Evolutionary conservation across 2,797 vertebrate genomes (phyloP).

Genomic region (Cyprinella venusta): DNA sequence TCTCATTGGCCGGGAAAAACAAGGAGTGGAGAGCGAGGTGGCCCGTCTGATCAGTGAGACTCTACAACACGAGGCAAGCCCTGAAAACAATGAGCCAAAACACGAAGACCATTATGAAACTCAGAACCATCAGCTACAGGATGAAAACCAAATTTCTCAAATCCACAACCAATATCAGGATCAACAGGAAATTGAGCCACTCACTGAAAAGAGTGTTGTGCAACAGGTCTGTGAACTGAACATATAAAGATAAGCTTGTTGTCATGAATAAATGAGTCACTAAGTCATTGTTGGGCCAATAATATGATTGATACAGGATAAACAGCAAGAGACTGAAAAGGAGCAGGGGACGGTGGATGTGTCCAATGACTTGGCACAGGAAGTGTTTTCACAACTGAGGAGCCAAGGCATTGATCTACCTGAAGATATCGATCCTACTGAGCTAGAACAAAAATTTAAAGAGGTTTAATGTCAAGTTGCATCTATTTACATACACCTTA

Average conservation of each 20-base stretch:
- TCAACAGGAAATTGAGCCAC: constrained; percentile 65
- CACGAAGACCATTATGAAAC: background rate
- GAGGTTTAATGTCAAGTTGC: constrained; percentile 68
- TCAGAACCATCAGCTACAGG: background rate
- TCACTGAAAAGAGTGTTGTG: constrained; percentile 61
- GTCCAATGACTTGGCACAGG: constrained; percentile 64
- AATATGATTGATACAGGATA: constrained; percentile 35
- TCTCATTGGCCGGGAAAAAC: constrained; percentile 90
- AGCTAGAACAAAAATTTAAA: constrained; percentile 76
- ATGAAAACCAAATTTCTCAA: constrained; percentile 8
- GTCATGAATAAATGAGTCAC: constrained; percentile 10
- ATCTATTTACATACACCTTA: background rate
- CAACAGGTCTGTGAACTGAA: constrained; percentile 25
- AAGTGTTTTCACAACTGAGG: constrained; percentile 76
- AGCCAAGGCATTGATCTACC: constrained; percentile 73
- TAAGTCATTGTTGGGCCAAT: constrained; percentile 23
- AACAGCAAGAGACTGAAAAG: constrained; percentile 48
- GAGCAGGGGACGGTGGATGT: constrained; percentile 59
- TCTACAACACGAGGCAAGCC: constrained; percentile 83
- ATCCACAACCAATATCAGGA: constrained; percentile 57
- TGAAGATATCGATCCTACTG: constrained; percentile 72
- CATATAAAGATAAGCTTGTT: constrained; percentile 32
- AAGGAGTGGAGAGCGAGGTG: constrained; percentile 90
- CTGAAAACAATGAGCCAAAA: constrained; percentile 25
- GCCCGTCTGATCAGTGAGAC: constrained; percentile 91